These are phyloP conservation scores for Crotalus tigris DNA, from an alignment of 2,113 vertebrate species.

Conservation along the genomic window DNA sequence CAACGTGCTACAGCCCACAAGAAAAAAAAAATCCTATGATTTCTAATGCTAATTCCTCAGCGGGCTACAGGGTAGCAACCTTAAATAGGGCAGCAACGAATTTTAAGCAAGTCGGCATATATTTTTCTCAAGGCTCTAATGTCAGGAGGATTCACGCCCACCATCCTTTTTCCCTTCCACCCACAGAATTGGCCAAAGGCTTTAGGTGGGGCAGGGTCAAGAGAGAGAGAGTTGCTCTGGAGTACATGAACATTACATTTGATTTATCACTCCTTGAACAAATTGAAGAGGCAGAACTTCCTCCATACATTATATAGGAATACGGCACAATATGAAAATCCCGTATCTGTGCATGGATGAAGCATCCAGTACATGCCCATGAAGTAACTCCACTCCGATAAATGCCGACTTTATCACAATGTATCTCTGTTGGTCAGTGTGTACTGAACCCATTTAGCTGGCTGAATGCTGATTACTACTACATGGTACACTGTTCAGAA, in stretches of 20 bases:
- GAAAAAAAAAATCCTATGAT: background rate
- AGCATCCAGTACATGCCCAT: background rate
- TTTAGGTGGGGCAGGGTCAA: background rate
- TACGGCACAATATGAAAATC: background rate
- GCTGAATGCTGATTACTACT: background rate
- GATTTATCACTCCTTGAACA: background rate
- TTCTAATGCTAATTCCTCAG: background rate
- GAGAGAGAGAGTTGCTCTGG: background rate
- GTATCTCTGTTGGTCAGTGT: background rate
- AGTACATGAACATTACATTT: conserved; percentile 10
- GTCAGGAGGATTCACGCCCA: conserved; percentile 9
- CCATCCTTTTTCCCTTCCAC: background rate
- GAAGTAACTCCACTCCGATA: background rate
- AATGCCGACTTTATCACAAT: background rate
- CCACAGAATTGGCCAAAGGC: conserved; percentile 13
- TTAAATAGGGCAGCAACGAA: background rate
- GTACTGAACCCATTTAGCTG: background rate
- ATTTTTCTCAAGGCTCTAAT: background rate
- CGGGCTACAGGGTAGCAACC: conserved; percentile 13
- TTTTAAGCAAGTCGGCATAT: background rate
- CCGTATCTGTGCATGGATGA: background rate
- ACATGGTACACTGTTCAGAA: background rate
- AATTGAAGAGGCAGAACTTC: background rate
- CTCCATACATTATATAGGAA: background rate
- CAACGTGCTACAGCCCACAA: background rate